Percentiles rank a stretch among this genome's conserved stretches.
phyloP scores from a whole-genome alignment of 2,113 vertebrate genomes.

The Lipotes vexillifer region DNA sequence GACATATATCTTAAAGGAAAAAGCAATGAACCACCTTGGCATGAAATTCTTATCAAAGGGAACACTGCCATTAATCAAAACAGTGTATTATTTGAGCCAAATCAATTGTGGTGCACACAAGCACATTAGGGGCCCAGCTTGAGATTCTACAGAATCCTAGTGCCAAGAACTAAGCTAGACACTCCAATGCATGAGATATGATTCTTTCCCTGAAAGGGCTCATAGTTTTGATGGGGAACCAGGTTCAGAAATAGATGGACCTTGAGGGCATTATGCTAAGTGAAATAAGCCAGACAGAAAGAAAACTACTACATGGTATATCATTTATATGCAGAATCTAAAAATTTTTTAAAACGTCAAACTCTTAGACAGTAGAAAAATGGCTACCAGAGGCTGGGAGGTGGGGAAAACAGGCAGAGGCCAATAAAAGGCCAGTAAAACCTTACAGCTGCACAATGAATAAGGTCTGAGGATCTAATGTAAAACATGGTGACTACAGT shows the following conservation, averaged over 20 bases:
- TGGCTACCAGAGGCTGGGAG: too few relatives aligned
- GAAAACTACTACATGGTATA: neutral
- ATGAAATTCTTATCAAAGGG: slow-evolving; percentile 5
- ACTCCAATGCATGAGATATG: neutral
- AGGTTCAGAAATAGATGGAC: neutral
- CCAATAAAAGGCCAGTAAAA: neutral
- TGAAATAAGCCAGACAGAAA: neutral
- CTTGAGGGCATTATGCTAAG: neutral
- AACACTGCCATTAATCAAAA: slow-evolving; percentile 24
- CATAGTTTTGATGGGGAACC: neutral
- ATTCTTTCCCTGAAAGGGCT: neutral
- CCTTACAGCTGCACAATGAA: neutral
- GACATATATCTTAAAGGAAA: slow-evolving; percentile 3
- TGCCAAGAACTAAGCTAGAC: neutral
- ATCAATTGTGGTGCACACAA: neutral
- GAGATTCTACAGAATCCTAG: neutral
- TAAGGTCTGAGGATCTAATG: neutral
- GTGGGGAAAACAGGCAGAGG: neutral
- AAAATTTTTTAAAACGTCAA: neutral
- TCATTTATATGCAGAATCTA: neutral
- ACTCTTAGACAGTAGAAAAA: neutral
- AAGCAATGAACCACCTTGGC: neutral
- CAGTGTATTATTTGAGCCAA: neutral
- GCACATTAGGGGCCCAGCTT: neutral
- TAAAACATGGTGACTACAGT: neutral